Percentiles rank a stretch among this genome's conserved stretches.
Evolutionary conservation across 2,888 invertebrate species (phyloP).

Genomic region (Cepaea hortensis): DNA sequence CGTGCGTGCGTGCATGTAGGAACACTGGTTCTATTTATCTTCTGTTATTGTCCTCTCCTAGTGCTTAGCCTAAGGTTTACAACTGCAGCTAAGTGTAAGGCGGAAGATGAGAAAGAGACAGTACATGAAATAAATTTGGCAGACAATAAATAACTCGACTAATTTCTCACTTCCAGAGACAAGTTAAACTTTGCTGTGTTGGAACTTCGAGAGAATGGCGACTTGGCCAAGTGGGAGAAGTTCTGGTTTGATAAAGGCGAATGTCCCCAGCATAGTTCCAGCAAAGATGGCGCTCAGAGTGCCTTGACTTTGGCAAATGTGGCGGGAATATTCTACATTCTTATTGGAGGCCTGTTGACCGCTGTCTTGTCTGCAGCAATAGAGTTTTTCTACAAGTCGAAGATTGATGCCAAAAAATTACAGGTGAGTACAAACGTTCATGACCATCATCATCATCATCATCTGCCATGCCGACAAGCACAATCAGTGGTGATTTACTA

Average conservation of each 20-base stretch:
- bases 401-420: conserved; percentile 71
- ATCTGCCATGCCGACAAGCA: too few relatives aligned
- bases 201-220: conserved; percentile 91
- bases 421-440: conserved; percentile 61
- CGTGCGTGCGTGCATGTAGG: too few relatives aligned
- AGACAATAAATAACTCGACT: too few relatives aligned
- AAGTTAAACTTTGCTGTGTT: conserved; percentile 90
- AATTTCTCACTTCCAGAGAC: not conserved
- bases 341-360: conserved; percentile 92
- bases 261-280: conserved; percentile 65
- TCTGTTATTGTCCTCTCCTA: too few relatives aligned
- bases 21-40: too few relatives aligned
- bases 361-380: conserved; percentile 93
- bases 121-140: not conserved
- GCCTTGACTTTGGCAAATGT: conserved; percentile 95
- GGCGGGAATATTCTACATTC: conserved; percentile 98
- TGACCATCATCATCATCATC: too few relatives aligned
- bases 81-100: not conserved
- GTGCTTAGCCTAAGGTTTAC: too few relatives aligned
- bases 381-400: conserved; percentile 93
- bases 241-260: conserved; percentile 89
- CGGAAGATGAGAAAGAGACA: not conserved
- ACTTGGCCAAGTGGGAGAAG: conserved; percentile 89
- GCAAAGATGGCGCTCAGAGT: conserved; percentile 78
- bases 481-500: too few relatives aligned